A percentile compares a stretch with the other conserved stretches of the same genome.
Evolutionary conservation across 2,888 invertebrate genomes (phyloP).

Genomic region (Ectropis crepuscularia): DNA sequence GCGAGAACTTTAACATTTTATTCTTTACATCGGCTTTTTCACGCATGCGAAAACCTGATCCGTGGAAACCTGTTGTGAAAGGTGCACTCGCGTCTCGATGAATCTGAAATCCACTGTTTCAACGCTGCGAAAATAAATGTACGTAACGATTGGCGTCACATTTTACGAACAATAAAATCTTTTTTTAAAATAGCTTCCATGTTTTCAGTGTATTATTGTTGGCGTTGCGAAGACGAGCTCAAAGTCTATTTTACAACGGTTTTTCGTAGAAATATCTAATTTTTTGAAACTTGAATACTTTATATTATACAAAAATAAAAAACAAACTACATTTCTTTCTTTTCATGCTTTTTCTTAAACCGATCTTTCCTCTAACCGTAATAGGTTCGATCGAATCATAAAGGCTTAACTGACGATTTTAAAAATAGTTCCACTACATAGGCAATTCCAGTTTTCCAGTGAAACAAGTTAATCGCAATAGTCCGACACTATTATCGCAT

Average conservation of each 20-base stretch:
- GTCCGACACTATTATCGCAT: constrained; percentile 2
- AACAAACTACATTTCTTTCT: too few species aligned
- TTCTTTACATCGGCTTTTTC: constrained; percentile 19
- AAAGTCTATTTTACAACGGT: not conserved
- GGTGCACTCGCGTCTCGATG: constrained; percentile 34
- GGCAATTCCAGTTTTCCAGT: not conserved
- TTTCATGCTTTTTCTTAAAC: too few species aligned
- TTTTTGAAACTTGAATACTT: not conserved
- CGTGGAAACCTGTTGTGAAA: constrained; percentile 46
- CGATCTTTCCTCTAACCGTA: too few species aligned
- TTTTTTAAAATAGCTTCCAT: constrained; percentile 21
- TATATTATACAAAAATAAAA: too few species aligned
- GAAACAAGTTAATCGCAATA: not conserved
- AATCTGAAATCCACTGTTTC: constrained; percentile 27
- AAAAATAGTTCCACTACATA: not conserved
- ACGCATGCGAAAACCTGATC: constrained; percentile 43
- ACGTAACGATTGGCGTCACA: constrained; percentile 26
- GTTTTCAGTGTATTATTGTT: constrained; percentile 21
- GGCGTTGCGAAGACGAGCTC: constrained; percentile 11
- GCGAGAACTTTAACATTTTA: constrained; percentile 24
- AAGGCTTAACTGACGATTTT: too few species aligned
- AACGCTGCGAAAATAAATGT: constrained; percentile 7
- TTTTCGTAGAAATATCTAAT: not conserved
- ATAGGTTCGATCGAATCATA: too few species aligned
- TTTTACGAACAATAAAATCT: constrained; percentile 26